Evolutionary conservation across 2,113 vertebrate species (phyloP), one percentile per base, ranked within the genome.

Genomic region (Sorex fumeus): DNA sequence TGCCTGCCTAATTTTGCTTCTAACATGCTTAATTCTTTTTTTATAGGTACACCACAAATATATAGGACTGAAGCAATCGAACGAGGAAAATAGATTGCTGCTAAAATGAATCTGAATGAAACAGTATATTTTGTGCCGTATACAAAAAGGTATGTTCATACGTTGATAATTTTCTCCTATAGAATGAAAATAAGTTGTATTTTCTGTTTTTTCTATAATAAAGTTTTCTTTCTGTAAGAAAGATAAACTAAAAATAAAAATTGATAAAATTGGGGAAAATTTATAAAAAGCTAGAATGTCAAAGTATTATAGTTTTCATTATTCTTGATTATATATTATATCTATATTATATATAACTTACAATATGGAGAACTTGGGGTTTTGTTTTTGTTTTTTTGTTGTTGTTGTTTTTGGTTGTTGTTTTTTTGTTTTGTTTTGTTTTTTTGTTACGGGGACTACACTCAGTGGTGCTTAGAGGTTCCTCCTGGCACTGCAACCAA

Each of bases 91-190:
- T 57, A 94, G 11, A 0, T 93, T 95, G 97, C 96, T 96, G 94
- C 96, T 97, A 96, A 93, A 76, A 98, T 97, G 97, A 90, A 3
- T 94, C 80, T 97, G 93, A 98, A 88, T 94, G 62, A 50, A 75
- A 0, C 95, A 91, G 93, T 89, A 62, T 96, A 96, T 81, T 96
- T 96, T 82, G 96, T 97, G 96, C 96, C 96, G 86, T 95, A 92
- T 60, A 93, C 62, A 87, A 30, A 95, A 96, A 98, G 97, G 98
- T 98, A 97, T 84, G 57, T 94, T n/a, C 47, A 28, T 9, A 40
- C 15, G 69, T 74, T 34, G 2, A 16, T 57, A 8, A 67, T 25
- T 84, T 92, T 91, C 71, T 88, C 67, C 30, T 90, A 7, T 80
- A 70, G 90, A 69, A 53, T 25, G 10, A 32, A 3, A 90, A 69